A percentile compares a stretch with the other conserved stretches of the same genome.
phyloP scores from a whole-genome alignment of 2,797 vertebrate genomes.

The Serranus cabrilla region DNA sequence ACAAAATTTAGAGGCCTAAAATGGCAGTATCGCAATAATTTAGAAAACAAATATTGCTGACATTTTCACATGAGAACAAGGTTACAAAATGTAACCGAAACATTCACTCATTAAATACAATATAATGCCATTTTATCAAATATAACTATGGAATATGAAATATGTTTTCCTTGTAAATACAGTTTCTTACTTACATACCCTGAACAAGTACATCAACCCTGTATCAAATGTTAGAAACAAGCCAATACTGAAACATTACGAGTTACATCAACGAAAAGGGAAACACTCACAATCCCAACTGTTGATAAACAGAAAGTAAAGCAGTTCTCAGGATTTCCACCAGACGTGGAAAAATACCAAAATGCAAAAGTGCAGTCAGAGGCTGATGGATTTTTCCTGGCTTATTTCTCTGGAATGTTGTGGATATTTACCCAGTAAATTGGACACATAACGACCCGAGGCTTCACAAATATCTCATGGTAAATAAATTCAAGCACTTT shows the following conservation, averaged over 20 bases:
- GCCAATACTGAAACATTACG: slow-evolving; percentile 59
- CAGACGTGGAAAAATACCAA: slow-evolving; percentile 35
- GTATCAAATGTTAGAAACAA: slow-evolving; percentile 45
- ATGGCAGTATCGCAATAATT: slow-evolving; percentile 76
- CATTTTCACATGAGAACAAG: slow-evolving; percentile 53
- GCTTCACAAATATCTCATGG: slow-evolving; percentile 14
- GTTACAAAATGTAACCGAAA: slow-evolving; percentile 53
- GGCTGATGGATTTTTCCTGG: slow-evolving; percentile 12
- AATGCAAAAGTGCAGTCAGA: slow-evolving; percentile 41
- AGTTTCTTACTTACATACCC: slow-evolving; percentile 27
- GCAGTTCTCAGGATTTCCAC: slow-evolving; percentile 28
- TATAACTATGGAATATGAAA: slow-evolving; percentile 39
- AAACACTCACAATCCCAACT: slow-evolving; percentile 43
- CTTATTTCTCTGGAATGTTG: slow-evolving; percentile 30
- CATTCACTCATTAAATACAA: slow-evolving; percentile 54
- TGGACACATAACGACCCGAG: slow-evolving; percentile 1
- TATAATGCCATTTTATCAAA: slow-evolving; percentile 31
- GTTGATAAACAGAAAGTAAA: slow-evolving; percentile 27
- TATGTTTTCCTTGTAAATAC: slow-evolving; percentile 30
- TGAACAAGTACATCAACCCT: slow-evolving; percentile 45
- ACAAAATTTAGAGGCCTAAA: slow-evolving; percentile 54
- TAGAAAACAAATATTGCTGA: slow-evolving; percentile 54
- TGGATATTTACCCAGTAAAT: slow-evolving; percentile 12
- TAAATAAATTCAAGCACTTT: slow-evolving; percentile 31
- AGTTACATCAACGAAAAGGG: slow-evolving; percentile 27